Evolutionary conservation across 2,797 vertebrate species (phyloP).

Genomic region (Microctenopoma stevenorrisi): DNA sequence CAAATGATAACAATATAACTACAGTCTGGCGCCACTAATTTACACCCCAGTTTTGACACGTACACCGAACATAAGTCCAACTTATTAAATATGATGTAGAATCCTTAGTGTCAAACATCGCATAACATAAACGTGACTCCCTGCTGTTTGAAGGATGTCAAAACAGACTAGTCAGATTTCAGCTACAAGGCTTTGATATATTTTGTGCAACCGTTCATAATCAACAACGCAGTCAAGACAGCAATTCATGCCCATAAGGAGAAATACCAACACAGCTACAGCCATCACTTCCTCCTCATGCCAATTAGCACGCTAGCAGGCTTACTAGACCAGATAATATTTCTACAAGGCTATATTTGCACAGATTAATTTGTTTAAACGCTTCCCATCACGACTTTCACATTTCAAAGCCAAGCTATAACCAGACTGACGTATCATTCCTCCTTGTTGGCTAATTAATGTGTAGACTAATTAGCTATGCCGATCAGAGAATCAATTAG

Average conservation of each 20-base stretch:
- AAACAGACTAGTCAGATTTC: constrained; percentile 15
- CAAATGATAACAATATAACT: constrained; percentile 19
- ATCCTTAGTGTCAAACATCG: constrained; percentile 13
- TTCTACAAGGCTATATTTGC: constrained; percentile 52
- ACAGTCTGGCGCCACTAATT: constrained; percentile 1
- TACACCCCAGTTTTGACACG: constrained; percentile 19
- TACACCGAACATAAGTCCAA: neutral
- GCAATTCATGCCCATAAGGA: constrained; percentile 29
- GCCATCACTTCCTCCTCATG: constrained; percentile 79
- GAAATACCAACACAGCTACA: constrained; percentile 77
- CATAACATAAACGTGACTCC: constrained; percentile 6
- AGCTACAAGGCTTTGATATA: constrained; percentile 5
- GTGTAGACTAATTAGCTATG: constrained; percentile 82
- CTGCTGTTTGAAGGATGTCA: constrained; percentile 1
- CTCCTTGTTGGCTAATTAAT: constrained; percentile 80
- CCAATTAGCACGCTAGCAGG: constrained; percentile 86
- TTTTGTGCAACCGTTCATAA: constrained; percentile 21
- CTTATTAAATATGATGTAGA: constrained; percentile 25
- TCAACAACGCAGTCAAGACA: constrained; percentile 24
- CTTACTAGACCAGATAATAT: constrained; percentile 67
- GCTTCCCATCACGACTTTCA: constrained; percentile 16
- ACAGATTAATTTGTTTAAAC: constrained; percentile 27
- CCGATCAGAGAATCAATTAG: constrained; percentile 83
- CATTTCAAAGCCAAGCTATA: constrained; percentile 34
- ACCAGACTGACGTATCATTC: constrained; percentile 13